These are phyloP conservation scores for Coronaproctus castanopsis DNA, from an alignment of 2,888 invertebrate species.

Conservation along the genomic window DNA sequence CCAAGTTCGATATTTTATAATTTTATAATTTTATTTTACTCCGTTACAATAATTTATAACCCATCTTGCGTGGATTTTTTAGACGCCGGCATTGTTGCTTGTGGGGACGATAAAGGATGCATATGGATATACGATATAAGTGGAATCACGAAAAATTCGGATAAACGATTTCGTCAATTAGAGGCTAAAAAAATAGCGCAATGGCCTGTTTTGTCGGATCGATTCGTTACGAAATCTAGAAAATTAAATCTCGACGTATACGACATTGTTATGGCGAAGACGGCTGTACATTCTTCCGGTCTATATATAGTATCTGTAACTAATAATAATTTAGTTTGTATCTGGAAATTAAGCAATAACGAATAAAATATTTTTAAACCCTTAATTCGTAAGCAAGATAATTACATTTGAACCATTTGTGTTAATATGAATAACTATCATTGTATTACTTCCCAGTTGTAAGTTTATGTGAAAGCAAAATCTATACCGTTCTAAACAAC, in stretches of 20 bases:
- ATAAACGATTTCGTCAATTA: slow-evolving; percentile 4
- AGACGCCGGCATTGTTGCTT: slow-evolving; percentile 23
- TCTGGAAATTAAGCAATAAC: slow-evolving; percentile 17
- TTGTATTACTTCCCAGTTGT: not conserved
- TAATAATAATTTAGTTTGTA: slow-evolving; percentile 26
- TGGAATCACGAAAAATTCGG: not conserved
- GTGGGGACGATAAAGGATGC: slow-evolving; percentile 25
- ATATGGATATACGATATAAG: slow-evolving; percentile 24
- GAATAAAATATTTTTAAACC: not conserved
- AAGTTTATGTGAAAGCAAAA: not conserved
- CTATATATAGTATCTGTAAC: slow-evolving; percentile 25
- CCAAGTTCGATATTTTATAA: too few species aligned
- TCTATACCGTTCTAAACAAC: too few species aligned
- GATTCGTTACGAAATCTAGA: slow-evolving; percentile 21
- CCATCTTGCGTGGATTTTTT: slow-evolving; percentile 15
- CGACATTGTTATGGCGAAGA: slow-evolving; percentile 25
- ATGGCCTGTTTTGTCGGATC: slow-evolving; percentile 24
- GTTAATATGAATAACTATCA: not conserved
- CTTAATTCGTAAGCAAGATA: slow-evolving; percentile 18
- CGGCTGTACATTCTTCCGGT: slow-evolving; percentile 21
- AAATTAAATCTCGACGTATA: slow-evolving; percentile 24
- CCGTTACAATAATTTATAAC: too few species aligned
- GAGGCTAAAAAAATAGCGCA: slow-evolving; percentile 19
- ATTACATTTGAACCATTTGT: not conserved
- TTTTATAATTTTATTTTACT: too few species aligned